phyloP scores from a whole-genome alignment of 2,113 vertebrate genomes.

The Blennius ocellaris region DNA sequence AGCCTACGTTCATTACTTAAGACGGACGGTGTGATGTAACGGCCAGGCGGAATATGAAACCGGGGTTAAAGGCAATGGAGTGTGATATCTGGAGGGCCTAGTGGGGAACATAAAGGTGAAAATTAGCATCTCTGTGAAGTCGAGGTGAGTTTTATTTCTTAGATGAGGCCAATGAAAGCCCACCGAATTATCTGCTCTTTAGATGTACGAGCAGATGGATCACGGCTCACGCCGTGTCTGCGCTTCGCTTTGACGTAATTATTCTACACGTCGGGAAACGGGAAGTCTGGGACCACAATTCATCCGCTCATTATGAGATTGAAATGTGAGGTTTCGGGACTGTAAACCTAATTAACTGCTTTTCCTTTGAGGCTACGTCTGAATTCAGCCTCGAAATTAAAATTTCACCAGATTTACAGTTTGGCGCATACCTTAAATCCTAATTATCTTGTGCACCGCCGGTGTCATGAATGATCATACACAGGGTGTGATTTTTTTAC shows the following conservation, averaged over 20 bases:
- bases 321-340: neutral
- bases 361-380: neutral
- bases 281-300: neutral
- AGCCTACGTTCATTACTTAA: slow-evolving; percentile 20
- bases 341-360: slow-evolving; percentile 5
- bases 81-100: slow-evolving; percentile 3
- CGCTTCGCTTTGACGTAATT: neutral
- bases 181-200: neutral
- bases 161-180: slow-evolving; percentile 4
- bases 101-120: neutral
- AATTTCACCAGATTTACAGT: too few relatives aligned
- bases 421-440: too few relatives aligned
- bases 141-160: neutral
- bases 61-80: slow-evolving; percentile 1
- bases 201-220: neutral
- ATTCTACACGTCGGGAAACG: neutral
- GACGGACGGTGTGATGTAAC: slow-evolving; percentile 32
- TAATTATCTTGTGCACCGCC: too few relatives aligned
- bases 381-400: neutral
- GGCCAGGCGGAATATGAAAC: slow-evolving; percentile 22
- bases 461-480: too few relatives aligned
- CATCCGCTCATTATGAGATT: neutral
- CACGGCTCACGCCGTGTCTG: neutral
- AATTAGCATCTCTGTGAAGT: neutral
- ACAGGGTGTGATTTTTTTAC: too few relatives aligned